Evolutionary conservation across 2,797 vertebrate genomes (phyloP), one percentile per base, ranked within the genome.

Genomic region (Rallus crepitans): DNA sequence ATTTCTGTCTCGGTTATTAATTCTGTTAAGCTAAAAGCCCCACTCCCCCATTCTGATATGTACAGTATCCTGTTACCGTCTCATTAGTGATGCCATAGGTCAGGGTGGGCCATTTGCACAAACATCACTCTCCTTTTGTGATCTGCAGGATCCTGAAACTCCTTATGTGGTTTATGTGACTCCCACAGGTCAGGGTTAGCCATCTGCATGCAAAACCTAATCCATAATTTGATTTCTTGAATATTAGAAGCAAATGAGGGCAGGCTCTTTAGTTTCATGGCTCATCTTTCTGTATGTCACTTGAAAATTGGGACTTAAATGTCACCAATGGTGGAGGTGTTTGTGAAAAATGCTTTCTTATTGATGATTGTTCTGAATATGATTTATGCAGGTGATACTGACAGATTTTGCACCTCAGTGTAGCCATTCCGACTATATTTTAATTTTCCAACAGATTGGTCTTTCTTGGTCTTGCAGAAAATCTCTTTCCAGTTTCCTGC

Each of bases 1-100:
- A 77, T 70, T 70, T 82, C 40, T 27, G 4, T 50, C 15, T n/a
- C 65, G 15, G 23, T 24, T 77, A 47, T 63, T 73, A 81, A 65
- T 63, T 70, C 53, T 92, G 11, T 30, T 59, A 39, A 80, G 7
- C 15, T 28, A 66, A 16, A 47, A 47, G 11, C 20, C 21, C 21
- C 9, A 37, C 1, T 1, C 3, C 2, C 2, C 1, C 5, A 4
- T 59, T 66, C 42, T 25, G 9, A 31, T 64, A 3, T n/a, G 30
- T 56, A 33, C 24, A 27, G 9, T 28, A n/a, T 42, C 12, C 50
- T 87, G 6, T 61, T 71, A 66, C 18, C 31, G 13, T 37, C 64
- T 88, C 80, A 35, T 86, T 78, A 81, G 16, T 28, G 35, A 77
- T 73, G 35, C 13, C 45, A 12, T 17, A 55, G 65, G 85, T 86